Percentiles rank a stretch among this genome's conserved stretches.
Conservation (phyloP, 2,888 invertebrate genomes). For the Lottia gigantea region DNA sequence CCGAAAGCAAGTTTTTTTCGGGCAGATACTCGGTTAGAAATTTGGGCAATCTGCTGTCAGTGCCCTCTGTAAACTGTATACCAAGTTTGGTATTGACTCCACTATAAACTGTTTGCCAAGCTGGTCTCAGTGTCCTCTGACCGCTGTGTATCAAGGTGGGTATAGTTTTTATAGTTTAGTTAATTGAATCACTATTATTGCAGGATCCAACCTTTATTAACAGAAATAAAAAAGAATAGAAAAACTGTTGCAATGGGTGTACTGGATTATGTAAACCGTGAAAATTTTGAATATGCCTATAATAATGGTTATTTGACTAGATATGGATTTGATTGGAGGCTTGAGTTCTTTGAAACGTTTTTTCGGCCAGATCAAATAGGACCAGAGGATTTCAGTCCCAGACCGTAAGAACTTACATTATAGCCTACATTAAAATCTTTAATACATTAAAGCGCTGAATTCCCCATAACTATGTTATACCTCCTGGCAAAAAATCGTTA, state of each 20-base stretch:
- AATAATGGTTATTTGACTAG: conserved; percentile 41
- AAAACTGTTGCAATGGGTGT: conserved; percentile 53
- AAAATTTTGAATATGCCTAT: conserved; percentile 40
- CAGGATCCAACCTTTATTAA: conserved; percentile 56
- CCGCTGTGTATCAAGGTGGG: no score
- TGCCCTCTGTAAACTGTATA: no score
- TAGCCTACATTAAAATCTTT: no score
- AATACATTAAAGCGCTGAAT: background rate
- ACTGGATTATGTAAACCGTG: conserved; percentile 52
- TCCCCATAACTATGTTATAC: no score
- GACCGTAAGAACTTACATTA: conserved; percentile 28
- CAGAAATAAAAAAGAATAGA: conserved; percentile 49
- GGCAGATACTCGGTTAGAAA: no score
- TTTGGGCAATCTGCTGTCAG: no score
- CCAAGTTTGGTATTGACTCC: no score
- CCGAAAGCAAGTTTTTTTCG: no score
- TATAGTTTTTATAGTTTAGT: no score
- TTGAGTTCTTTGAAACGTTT: conserved; percentile 53
- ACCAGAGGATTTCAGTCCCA: conserved; percentile 15
- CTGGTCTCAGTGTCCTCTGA: no score
- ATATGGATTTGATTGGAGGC: conserved; percentile 54
- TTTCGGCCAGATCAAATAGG: conserved; percentile 42
- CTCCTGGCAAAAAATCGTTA: no score
- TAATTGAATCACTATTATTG: background rate
- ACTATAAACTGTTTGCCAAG: no score